These are phyloP conservation scores for Cantharis flavilabris DNA, from an alignment of 2,888 invertebrate species.

Conservation along the genomic window DNA sequence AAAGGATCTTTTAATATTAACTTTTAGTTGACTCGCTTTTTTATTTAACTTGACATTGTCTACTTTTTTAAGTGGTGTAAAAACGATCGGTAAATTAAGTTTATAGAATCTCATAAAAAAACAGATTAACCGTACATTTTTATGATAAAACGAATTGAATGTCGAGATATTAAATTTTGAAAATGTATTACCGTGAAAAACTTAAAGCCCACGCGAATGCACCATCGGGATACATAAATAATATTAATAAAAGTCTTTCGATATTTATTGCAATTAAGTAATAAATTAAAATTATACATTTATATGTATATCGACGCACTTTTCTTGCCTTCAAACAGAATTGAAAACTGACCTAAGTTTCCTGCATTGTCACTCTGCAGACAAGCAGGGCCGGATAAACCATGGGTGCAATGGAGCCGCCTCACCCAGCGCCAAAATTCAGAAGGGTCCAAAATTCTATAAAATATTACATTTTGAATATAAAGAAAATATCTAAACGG, in stretches of 20 bases:
- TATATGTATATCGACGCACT: background rate
- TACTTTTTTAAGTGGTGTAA: background rate
- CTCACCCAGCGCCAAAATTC: too few relatives aligned
- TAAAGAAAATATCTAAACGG: too few relatives aligned
- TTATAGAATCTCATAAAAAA: background rate
- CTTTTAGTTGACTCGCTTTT: background rate
- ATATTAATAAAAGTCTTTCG: slow-evolving; percentile 1
- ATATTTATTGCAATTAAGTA: slow-evolving; percentile 2
- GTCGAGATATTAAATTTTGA: slow-evolving; percentile 49
- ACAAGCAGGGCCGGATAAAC: too few relatives aligned
- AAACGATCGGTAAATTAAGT: background rate
- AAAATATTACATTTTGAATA: too few relatives aligned
- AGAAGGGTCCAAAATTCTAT: too few relatives aligned
- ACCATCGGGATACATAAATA: background rate
- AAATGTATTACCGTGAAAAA: slow-evolving; percentile 47
- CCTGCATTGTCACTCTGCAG: background rate
- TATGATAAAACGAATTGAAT: slow-evolving; percentile 45
- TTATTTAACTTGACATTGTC: background rate
- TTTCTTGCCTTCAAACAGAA: background rate
- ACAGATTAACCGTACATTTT: slow-evolving; percentile 7
- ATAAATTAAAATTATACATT: background rate
- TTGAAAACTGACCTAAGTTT: background rate
- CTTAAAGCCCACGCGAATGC: slow-evolving; percentile 38
- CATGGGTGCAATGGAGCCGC: too few relatives aligned
- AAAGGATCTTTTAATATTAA: background rate